These are phyloP conservation scores for Phrynocephalus versicolor DNA, from an alignment of 2,113 vertebrate genomes.

Conservation along the genomic window DNA sequence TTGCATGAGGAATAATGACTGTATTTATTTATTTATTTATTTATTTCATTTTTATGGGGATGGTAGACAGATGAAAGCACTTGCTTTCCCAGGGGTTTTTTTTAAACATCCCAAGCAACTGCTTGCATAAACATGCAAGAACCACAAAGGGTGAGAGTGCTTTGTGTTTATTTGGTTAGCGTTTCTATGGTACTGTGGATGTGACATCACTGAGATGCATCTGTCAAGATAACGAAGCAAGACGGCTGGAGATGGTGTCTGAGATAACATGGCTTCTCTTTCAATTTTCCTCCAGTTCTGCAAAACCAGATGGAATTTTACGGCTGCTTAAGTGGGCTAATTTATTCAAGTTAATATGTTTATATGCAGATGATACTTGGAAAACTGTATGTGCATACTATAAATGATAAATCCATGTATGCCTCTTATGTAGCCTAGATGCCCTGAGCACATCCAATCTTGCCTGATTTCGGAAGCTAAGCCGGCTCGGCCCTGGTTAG, in stretches of 20 bases:
- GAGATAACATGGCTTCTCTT: background rate
- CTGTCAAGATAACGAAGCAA: background rate
- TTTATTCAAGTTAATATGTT: background rate
- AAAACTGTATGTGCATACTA: background rate
- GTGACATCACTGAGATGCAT: background rate
- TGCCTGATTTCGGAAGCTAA: too few species aligned
- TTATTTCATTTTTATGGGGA: slow-evolving; percentile 8
- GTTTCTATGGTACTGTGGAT: background rate
- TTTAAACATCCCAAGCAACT: background rate
- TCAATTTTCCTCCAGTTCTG: background rate
- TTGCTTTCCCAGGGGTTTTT: background rate
- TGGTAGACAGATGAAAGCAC: background rate
- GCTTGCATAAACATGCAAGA: background rate
- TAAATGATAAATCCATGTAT: background rate
- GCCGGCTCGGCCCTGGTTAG: too few species aligned
- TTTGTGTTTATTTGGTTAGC: background rate
- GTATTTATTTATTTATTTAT: too few species aligned
- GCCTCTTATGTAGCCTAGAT: too few species aligned
- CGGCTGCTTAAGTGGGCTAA: background rate
- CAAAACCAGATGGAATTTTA: background rate
- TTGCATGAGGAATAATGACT: background rate
- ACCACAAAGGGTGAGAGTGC: background rate
- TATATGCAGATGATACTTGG: background rate
- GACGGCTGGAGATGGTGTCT: background rate
- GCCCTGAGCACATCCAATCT: too few species aligned